phyloP scores from a whole-genome alignment of 2,797 vertebrate species.

The Carduelis carduelis region DNA sequence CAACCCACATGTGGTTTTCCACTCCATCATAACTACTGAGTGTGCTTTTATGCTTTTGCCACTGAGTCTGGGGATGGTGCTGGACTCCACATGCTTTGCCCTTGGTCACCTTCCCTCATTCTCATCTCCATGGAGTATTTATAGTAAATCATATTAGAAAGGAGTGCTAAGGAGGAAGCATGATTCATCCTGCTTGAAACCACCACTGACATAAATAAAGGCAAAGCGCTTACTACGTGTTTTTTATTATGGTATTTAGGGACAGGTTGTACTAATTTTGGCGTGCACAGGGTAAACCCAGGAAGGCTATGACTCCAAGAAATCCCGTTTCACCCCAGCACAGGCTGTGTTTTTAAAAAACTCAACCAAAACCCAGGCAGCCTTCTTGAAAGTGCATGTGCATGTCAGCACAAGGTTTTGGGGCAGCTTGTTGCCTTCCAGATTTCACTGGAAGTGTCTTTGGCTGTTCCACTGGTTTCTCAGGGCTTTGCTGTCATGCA shows the following conservation, averaged over 20 bases:
- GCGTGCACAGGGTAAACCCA: neutral
- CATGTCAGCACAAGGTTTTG: neutral
- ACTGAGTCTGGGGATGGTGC: neutral
- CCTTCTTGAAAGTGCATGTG: neutral
- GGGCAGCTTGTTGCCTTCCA: neutral
- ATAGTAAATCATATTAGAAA: slow-evolving; percentile 76
- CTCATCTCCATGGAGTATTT: slow-evolving; percentile 64
- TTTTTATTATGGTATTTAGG: slow-evolving; percentile 58
- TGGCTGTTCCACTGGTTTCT: neutral
- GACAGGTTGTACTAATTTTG: slow-evolving; percentile 70
- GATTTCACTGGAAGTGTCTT: neutral
- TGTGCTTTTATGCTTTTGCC: neutral
- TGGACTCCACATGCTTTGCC: neutral
- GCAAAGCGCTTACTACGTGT: slow-evolving; percentile 62
- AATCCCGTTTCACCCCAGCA: neutral
- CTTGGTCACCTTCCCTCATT: neutral
- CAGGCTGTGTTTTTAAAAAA: neutral
- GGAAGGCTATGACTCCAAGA: neutral
- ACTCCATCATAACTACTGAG: rapidly evolving
- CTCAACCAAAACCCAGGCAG: neutral
- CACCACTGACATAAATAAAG: slow-evolving; percentile 68
- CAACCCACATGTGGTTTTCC: rapidly evolving
- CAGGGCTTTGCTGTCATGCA: rapidly evolving
- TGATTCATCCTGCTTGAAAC: slow-evolving; percentile 77
- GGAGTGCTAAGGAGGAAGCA: slow-evolving; percentile 66